Base-by-base conservation (phyloP, 2,113 vertebrate genomes). In the Microcebus murinus region DNA sequence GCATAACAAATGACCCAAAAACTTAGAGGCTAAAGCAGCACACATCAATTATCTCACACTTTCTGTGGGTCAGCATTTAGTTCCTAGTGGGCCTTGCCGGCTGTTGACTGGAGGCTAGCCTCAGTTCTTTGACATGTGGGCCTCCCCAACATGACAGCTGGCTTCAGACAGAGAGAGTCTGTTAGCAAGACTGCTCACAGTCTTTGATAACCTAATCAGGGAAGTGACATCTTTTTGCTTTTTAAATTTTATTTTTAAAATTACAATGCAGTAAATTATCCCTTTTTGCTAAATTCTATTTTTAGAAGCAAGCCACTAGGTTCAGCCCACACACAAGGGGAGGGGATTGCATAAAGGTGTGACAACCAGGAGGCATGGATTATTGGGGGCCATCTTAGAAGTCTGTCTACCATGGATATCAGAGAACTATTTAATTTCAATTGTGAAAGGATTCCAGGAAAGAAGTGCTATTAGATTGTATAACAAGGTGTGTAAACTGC, bases 181-280 rank as follows among this genome's bases (percentile, higher is more conserved):
- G 25, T n/a, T 55, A 48, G 25, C 15, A 87, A 93, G 25, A 39
- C 25, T 8, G 39, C 48, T 65, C 71, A 57, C 34, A 14, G 13
- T 74, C 57, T 87, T 95, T 84, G 87, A 34, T 73, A 94, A 91
- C 36, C 39, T 90, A 95, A 85, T 77, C 34, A 74, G 67, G 21
- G 42, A 87, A 77, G 52, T 79, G 79, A 68, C 29, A 39, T 68
- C 71, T 84, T 80, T n/a, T 76, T 45, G 14, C 55, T 84, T 77
- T 55, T 52, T 71, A 94, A 21, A 31, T 84, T 93, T 76, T 93
- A 68, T 59, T 93, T 95, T 74, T 45, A 59, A 93, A 93, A 77
- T n/a, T 74, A 18, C 23, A 88, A 12, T 92, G 74, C 48, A 81
- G 48, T 67, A 87, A 82, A 74, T 59, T 74, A 67, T 87, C 50